These are phyloP conservation scores for Clavelina lepadiformis DNA, from an alignment of 23 tunicate genomes.

Conservation along the genomic window DNA sequence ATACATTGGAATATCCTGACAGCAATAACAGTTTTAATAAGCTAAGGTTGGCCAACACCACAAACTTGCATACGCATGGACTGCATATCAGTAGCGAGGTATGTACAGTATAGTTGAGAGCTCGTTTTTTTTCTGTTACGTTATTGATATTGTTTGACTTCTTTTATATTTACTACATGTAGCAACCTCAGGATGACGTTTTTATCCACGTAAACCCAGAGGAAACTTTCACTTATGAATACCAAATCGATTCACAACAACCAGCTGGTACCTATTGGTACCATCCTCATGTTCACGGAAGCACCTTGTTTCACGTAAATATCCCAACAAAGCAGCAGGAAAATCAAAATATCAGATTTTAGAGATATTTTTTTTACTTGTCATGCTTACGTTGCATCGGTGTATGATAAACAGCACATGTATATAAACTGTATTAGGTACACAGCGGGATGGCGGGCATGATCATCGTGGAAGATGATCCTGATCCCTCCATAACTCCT, in stretches of 20 bases:
- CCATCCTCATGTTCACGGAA: conserved; percentile 77
- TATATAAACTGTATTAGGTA: too few relatives aligned
- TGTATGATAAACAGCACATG: too few relatives aligned
- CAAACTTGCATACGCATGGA: conserved; percentile 86
- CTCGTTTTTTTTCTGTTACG: too few relatives aligned
- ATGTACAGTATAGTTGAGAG: too few relatives aligned
- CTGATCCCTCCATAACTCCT: conserved; percentile 21
- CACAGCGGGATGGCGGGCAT: conserved; percentile 74
- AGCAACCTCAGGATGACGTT: conserved; percentile 77
- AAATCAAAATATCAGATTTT: too few relatives aligned
- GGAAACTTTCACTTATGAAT: conserved; percentile 20
- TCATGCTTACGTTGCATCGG: too few relatives aligned
- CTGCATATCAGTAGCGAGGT: conserved; percentile 76
- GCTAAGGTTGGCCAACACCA: conserved; percentile 50
- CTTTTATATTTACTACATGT: too few relatives aligned
- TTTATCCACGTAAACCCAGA: conserved; percentile 43
- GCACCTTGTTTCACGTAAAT: conserved; percentile 64
- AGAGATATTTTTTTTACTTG: too few relatives aligned
- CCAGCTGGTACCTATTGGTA: conserved; percentile 89
- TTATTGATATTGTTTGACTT: too few relatives aligned
- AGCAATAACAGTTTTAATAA: conserved; percentile 18
- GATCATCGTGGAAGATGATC: conserved; percentile 59
- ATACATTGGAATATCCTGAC: conserved; percentile 31
- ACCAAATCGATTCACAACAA: conserved; percentile 38
- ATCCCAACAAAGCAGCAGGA: too few relatives aligned